Conservation (phyloP, 2,113 vertebrate species). For the Myiozetetes cayanensis region DNA sequence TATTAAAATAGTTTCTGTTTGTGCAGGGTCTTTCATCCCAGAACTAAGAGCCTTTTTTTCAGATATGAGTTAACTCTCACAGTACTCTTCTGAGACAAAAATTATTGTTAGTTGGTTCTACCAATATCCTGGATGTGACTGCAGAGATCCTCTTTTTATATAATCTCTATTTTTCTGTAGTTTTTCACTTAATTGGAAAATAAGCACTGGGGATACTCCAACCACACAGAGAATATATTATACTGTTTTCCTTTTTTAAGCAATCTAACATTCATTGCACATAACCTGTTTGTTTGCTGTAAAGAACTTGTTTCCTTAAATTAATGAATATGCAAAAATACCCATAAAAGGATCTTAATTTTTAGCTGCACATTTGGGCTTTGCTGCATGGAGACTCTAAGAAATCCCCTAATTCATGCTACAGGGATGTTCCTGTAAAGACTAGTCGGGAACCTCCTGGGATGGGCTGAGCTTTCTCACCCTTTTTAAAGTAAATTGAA, state of each 20-base stretch:
- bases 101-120: neutral
- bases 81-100: neutral
- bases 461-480: neutral
- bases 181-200: conserved; percentile 47
- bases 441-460: neutral
- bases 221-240: neutral
- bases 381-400: neutral
- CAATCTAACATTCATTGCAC: neutral
- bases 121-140: conserved; percentile 30
- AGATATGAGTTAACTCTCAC: conserved; percentile 20
- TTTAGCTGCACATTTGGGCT: neutral
- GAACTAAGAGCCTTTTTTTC: neutral
- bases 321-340: neutral
- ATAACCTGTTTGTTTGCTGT: neutral
- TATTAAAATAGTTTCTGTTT: neutral
- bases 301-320: neutral
- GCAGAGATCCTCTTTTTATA: neutral
- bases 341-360: neutral
- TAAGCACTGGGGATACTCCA: conserved; percentile 34
- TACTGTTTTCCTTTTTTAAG: neutral
- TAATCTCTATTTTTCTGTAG: neutral
- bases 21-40: neutral
- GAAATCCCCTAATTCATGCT: neutral
- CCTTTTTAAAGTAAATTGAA: neutral
- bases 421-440: neutral